These are phyloP conservation scores for Chlamydotis undulata DNA, from an alignment of 2,113 vertebrate genomes.

Conservation along the genomic window DNA sequence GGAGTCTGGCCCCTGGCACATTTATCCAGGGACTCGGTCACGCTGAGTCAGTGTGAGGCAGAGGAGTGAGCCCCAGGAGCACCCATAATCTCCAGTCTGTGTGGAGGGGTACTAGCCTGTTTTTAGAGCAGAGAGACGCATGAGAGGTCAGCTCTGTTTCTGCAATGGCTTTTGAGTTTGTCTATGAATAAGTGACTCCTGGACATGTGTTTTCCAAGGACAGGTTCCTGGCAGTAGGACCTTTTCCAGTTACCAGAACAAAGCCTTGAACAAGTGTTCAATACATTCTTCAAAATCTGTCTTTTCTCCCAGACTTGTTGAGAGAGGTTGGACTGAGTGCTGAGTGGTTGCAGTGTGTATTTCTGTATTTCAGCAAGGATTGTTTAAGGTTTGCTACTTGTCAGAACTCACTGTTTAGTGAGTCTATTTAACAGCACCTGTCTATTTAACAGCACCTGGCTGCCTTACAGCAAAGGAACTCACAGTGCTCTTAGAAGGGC, in stretches of 20 bases:
- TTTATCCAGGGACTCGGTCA: rapidly evolving
- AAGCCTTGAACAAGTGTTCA: background rate
- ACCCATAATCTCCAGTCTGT: background rate
- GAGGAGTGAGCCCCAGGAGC: background rate
- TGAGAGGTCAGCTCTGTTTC: background rate
- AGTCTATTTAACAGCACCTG: background rate
- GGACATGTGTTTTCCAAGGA: rapidly evolving
- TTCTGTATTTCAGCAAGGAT: background rate
- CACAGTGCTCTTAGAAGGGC: background rate
- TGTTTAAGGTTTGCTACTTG: background rate
- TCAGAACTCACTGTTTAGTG: background rate
- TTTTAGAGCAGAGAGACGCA: background rate
- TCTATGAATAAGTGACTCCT: background rate
- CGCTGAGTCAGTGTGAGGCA: background rate
- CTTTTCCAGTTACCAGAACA: background rate
- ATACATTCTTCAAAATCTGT: background rate
- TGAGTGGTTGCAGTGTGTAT: background rate
- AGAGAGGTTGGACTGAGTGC: background rate
- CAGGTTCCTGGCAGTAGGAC: background rate
- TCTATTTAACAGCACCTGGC: background rate
- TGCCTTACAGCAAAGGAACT: background rate
- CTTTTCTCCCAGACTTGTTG: background rate
- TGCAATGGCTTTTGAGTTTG: background rate
- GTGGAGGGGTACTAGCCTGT: background rate
- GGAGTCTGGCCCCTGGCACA: background rate